Evolutionary conservation across 2,113 vertebrate genomes (phyloP), one percentile per base, ranked within the genome.

Genomic region (Sitta europaea): DNA sequence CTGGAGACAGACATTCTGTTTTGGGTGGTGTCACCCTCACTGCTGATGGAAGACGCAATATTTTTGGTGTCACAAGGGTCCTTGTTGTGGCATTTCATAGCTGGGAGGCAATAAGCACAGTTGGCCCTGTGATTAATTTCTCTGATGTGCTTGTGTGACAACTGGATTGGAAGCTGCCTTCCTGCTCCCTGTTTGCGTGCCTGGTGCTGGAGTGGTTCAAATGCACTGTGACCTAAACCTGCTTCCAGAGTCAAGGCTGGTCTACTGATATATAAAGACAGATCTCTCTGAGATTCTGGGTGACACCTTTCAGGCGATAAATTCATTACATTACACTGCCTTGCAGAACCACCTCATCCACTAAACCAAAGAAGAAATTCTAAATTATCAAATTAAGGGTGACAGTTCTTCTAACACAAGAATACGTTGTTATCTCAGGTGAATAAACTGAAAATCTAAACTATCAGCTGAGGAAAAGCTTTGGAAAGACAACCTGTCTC

Each of bases 371-470:
- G 75, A 92, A 91, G 55, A 91, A 96, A 89, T 77, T 86, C 86
- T 85, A 47, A 90, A 80, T 92, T 88, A 88, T 71, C 68, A 89
- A 96, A 95, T 96, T 72, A 91, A 92, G 70, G 67, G 80, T 94
- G 95, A 91, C 94, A 96, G 83, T 76, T 87, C 70, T 79, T 68
- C 83, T 95, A 95, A 83, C 66, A 71, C 40, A 58, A 79, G 79
- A 90, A 88, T 72, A 72, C 14, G 4, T 57, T 87, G 86, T 91
- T 93, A 87, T 92, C 72, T 93, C 93, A 92, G 88, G 90, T 92
- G 79, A 96, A 93, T 77, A 91, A 92, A 89, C 71, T 85, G 82
- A 92, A 96, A 90, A 83, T 24, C 43, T 71, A 74, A 76, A 33
- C 27, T 40, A 81, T 31, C 8, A 3, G 4, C 19, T 53, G 35